A percentile compares a stretch with the other conserved stretches of the same genome.
Evolutionary conservation across 2,113 vertebrate genomes (phyloP).

Genomic region (Lepus europaeus): DNA sequence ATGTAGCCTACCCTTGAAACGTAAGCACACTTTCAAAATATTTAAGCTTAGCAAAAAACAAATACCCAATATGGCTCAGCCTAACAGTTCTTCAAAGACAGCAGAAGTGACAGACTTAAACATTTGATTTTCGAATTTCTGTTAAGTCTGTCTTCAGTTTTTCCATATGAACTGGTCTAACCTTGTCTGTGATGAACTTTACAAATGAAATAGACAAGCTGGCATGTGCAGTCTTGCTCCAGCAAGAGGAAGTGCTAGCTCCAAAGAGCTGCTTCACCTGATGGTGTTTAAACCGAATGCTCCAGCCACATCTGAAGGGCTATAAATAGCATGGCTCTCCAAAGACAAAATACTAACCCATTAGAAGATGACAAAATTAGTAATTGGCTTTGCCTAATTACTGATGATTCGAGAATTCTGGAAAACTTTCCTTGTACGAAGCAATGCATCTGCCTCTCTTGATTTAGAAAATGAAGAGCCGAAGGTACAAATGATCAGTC

Average conservation of each 20-base stretch:
- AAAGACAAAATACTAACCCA: slow-evolving; percentile 34
- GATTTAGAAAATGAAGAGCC: slow-evolving; percentile 61
- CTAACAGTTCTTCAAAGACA: not conserved
- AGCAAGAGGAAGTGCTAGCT: not conserved
- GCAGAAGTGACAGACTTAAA: not conserved
- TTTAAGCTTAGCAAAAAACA: slow-evolving; percentile 34
- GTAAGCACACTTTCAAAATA: slow-evolving; percentile 38
- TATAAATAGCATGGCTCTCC: not conserved
- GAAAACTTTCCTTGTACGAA: not conserved
- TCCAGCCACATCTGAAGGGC: not conserved
- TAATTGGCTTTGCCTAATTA: slow-evolving; percentile 41
- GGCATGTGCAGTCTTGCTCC: not conserved
- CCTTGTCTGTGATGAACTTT: slow-evolving; percentile 30
- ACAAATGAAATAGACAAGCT: slow-evolving; percentile 50
- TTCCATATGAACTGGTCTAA: not conserved
- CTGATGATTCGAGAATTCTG: slow-evolving; percentile 25
- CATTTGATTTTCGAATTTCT: slow-evolving; percentile 51
- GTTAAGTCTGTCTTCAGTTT: not conserved
- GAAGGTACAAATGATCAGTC: slow-evolving; percentile 23
- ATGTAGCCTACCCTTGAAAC: not conserved
- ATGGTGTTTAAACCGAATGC: not conserved
- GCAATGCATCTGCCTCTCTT: not conserved
- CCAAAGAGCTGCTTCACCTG: not conserved
- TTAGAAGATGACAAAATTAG: slow-evolving; percentile 28
- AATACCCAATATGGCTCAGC: not conserved